phyloP scores from a whole-genome alignment of 2,797 vertebrate genomes.

The Acanthurus leucopareius region DNA sequence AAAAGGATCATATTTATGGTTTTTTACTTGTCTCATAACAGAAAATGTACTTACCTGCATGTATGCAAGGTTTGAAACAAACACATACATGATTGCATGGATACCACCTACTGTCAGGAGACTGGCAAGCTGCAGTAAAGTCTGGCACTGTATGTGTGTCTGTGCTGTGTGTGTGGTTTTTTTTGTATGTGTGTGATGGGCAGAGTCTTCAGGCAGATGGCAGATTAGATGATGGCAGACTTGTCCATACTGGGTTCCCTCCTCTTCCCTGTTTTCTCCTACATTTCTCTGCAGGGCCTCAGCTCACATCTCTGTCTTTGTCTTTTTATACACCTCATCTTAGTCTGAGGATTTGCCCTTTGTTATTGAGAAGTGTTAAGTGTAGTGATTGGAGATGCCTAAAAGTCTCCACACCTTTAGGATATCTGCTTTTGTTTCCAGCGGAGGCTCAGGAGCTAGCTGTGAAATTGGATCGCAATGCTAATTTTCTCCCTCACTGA shows the following conservation, averaged over 20 bases:
- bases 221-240: conserved; percentile 73
- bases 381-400: conserved; percentile 3
- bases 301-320: conserved; percentile 44
- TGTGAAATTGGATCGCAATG: conserved; percentile 64
- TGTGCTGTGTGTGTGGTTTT: conserved; percentile 11
- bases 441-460: conserved; percentile 39
- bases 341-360: conserved; percentile 38
- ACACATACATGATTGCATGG: conserved; percentile 1
- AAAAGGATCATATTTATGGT: conserved; percentile 26
- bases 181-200: conserved; percentile 39
- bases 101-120: conserved; percentile 38
- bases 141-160: conserved; percentile 52
- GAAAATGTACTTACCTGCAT: conserved; percentile 28
- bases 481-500: conserved; percentile 66
- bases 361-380: conserved; percentile 42
- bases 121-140: conserved; percentile 59
- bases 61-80: conserved; percentile 9
- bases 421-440: conserved; percentile 60
- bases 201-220: conserved; percentile 79
- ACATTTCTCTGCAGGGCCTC: conserved; percentile 21
- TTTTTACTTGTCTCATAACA: conserved; percentile 4
- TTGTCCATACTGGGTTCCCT: conserved; percentile 56
- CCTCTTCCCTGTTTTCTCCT: conserved; percentile 33
- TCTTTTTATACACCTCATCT: conserved; percentile 50
- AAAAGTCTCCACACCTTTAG: conserved; percentile 40